Percentiles rank a stretch among this genome's conserved stretches.
Evolutionary conservation across 2,113 vertebrate species (phyloP).

Genomic region (Myotis lucifugus): DNA sequence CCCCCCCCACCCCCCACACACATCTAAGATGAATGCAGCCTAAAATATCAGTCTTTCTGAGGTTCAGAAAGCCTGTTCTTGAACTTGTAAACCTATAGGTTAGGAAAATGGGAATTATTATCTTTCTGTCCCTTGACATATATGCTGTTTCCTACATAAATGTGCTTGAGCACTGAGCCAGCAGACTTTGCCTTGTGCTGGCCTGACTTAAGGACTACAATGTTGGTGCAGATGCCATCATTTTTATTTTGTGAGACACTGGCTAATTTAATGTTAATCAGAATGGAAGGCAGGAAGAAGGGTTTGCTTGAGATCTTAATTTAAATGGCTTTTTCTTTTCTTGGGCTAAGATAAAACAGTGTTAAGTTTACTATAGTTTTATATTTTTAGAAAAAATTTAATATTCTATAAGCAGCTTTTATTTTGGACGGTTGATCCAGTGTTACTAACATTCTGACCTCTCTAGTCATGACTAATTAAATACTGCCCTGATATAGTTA

Average conservation of each 20-base stretch:
- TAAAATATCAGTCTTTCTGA: neutral
- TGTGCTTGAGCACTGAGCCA: neutral
- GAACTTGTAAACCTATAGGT: neutral
- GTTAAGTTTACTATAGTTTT: constrained; percentile 8
- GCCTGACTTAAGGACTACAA: neutral
- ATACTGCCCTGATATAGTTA: neutral
- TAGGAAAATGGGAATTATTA: neutral
- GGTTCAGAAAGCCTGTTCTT: neutral
- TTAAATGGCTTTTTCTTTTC: neutral
- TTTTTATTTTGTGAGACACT: constrained; percentile 35
- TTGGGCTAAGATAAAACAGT: neutral
- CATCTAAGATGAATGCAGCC: neutral
- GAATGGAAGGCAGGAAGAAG: neutral
- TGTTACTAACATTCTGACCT: constrained; percentile 3
- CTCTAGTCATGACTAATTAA: neutral
- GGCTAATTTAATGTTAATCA: constrained; percentile 7
- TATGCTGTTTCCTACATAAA: neutral
- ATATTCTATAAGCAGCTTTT: constrained; percentile 13
- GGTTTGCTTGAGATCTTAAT: constrained; percentile 18
- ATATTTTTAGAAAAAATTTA: constrained; percentile 24
- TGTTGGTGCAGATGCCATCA: neutral
- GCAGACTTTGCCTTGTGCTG: neutral
- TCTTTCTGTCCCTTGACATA: neutral
- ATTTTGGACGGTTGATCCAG: constrained; percentile 37
- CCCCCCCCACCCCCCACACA: rapidly evolving